Base-by-base conservation (phyloP, 2,888 invertebrate genomes). In the Troglohyphantes excavatus region DNA sequence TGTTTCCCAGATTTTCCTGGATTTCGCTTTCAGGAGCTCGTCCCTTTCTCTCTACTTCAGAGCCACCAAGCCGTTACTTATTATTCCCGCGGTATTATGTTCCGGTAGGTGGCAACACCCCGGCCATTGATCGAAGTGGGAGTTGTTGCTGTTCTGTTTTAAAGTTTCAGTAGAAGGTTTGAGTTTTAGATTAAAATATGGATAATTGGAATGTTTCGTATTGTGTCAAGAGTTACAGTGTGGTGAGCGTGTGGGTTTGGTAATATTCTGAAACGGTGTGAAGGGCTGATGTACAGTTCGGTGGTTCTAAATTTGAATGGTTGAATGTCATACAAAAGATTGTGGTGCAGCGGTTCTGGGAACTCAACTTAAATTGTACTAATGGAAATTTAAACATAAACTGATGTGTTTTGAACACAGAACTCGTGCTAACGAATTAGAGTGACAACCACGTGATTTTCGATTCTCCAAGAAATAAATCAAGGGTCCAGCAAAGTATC, bases 1-100 rank as follows among this genome's bases (percentile, higher is more conserved):
- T 81, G 63, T 72, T 75, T 46, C 63, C 43, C 59, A 63, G 67
- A 78, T 63, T 78, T 84, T 86, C 79, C 73, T 43, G 86, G 6
- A 39, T n/a, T 63, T 19, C 76, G 63, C 86, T 78, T 79, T 70
- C 29, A 70, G 68, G 43, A 68, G 19, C 19, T 17, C 53, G n/a
- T 75, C 59, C 53, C n/a, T n/a, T n/a, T n/a, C n/a, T n/a, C n/a
- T n/a, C n/a, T n/a, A n/a, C n/a, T n/a, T n/a, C n/a, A n/a, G n/a
- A 79, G n/a, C 65, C 46, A 46, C 53, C 27, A 13, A 17, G 78
- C 78, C 67, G 5, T n/a, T 23, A 43, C 43, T 17, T 21, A 23
- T 33, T 43, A 39, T 78, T 65, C 39, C 43, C 17, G 67, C 27
- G 43, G 23, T 79, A 67, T 67, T 67, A 61, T 75, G 46, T 79